These are phyloP conservation scores for Hypanus sabinus DNA, from an alignment of 2,113 vertebrate genomes.

Conservation along the genomic window DNA sequence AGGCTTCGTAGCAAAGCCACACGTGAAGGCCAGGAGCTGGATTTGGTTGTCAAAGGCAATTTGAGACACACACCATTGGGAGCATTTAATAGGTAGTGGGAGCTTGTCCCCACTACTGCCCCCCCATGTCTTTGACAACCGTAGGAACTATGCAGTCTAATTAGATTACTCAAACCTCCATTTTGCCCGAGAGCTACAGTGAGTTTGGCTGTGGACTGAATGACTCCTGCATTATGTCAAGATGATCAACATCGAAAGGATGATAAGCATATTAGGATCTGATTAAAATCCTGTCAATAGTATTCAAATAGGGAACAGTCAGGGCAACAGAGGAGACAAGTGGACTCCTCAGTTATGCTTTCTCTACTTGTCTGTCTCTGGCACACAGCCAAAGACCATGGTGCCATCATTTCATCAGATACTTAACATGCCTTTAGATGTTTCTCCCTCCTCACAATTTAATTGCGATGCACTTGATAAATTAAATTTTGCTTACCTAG, in stretches of 20 bases:
- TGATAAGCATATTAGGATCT: slow-evolving; percentile 69
- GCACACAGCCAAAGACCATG: slow-evolving; percentile 58
- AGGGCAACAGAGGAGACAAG: slow-evolving; percentile 53
- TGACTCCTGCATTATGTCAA: slow-evolving; percentile 57
- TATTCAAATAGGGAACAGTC: slow-evolving; percentile 62
- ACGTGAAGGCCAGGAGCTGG: no score
- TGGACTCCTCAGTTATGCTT: slow-evolving; percentile 45
- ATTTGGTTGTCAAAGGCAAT: no score
- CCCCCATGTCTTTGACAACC: slow-evolving; percentile 41
- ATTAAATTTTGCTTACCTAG: slow-evolving; percentile 36
- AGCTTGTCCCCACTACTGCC: no score
- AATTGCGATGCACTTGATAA: slow-evolving; percentile 46
- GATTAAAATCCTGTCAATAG: slow-evolving; percentile 71
- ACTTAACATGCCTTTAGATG: slow-evolving; percentile 41
- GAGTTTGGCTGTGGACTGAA: slow-evolving; percentile 53
- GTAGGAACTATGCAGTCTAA: slow-evolving; percentile 49
- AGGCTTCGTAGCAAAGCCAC: no score
- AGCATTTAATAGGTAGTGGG: no score
- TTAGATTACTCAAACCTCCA: slow-evolving; percentile 50
- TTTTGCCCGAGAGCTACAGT: slow-evolving; percentile 55
- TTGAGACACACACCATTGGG: no score
- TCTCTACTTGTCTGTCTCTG: slow-evolving; percentile 58
- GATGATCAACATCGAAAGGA: slow-evolving; percentile 58
- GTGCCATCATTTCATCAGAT: slow-evolving; percentile 50
- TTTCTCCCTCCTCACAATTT: slow-evolving; percentile 48